Evolutionary conservation across 1,140 invertebrate species (phyloP), one percentile per base, ranked within the genome.

Genomic region (Drosophila ercepeae): DNA sequence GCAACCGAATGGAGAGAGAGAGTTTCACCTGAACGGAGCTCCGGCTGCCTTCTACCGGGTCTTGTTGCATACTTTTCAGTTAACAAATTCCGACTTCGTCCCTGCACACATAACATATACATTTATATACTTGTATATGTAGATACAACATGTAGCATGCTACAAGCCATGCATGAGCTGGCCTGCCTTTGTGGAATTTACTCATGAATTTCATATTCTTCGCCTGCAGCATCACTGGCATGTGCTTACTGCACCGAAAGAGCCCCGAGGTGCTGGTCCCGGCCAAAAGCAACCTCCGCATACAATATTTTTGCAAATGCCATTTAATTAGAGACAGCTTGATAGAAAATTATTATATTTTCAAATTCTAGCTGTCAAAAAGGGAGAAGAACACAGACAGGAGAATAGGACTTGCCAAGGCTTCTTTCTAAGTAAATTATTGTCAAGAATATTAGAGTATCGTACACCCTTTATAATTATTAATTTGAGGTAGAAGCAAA

Each of bases 121-220:
- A 21, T 21, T 25, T 4, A 8, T 29, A 32, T 9, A 27, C 27
- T 27, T n/a, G n/a, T 44, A 19, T 41, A 45, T 19, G 9, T 16
- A 14, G 11, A 8, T 19, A 59, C 60, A 16, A 27, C 13, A 16
- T 16, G 14, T 27, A 21, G 25, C 23, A 23, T 16, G 13, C 46
- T 23, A 18, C 13, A 32, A 39, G 16, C 19, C 19, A 7, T 23
- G 65, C 75, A 81, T 78, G 75, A 61, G 49, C 68, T 18, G 29
- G 57, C 52, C 52, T 78, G 76, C 55, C 76, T 53, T 73, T 70
- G 27, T 61, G 70, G 79, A 74, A 83, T 76, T 53, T 48, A 27
- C 72, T 64, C 76, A 81, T 86, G 81, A 84, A 84, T 84, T 88
- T 84, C 82, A 86, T 86, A 86, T 75, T 50, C 55, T 52, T 29